Evolutionary conservation across 2,888 invertebrate genomes (phyloP), one percentile per base, ranked within the genome.

Genomic region (Anorthoa munda): DNA sequence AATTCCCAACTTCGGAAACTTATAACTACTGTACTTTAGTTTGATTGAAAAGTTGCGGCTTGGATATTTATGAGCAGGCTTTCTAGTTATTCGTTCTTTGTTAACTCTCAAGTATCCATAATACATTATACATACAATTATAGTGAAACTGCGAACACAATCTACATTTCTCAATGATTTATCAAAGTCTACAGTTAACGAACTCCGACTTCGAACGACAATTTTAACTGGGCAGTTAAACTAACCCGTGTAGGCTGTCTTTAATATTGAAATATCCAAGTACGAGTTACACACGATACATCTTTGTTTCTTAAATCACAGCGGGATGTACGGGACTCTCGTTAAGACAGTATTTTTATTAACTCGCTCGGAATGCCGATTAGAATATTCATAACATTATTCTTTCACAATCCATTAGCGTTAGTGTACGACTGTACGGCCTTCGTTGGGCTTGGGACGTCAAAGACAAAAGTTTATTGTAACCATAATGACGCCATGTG

Each of bases 271-370:
- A 88, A 91, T 89, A 86, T 90, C 90, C 89, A 89, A 88, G 86
- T 88, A 89, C 73, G 89, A 89, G 78, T 75, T 78, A 82, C 72
- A 72, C 88, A 90, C 92, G 89, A 95, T 95, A 93, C 93, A 94
- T 95, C 94, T 94, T 94, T 93, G 94, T 95, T 95, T 93, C 92
- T 93, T 91, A 92, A 92, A 90, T 92, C 93, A 80, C 96, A 95
- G 95, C 95, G 93, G 95, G 95, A 90, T 79, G 90, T 89, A 87
- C 87, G 83, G 87, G 89, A 87, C 90, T 90, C 93, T 95, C 93
- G 94, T 95, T 95, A 94, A 92, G 92, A 91, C 92, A 92, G 91
- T 93, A 93, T 94, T 95, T 95, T 95, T 95, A 95, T 95, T 93
- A 94, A 94, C 94, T 94, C 93, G 89, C 90, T 90, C 92, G 92